phyloP scores from a whole-genome alignment of 2,888 invertebrate genomes.

The Heliconius erato region DNA sequence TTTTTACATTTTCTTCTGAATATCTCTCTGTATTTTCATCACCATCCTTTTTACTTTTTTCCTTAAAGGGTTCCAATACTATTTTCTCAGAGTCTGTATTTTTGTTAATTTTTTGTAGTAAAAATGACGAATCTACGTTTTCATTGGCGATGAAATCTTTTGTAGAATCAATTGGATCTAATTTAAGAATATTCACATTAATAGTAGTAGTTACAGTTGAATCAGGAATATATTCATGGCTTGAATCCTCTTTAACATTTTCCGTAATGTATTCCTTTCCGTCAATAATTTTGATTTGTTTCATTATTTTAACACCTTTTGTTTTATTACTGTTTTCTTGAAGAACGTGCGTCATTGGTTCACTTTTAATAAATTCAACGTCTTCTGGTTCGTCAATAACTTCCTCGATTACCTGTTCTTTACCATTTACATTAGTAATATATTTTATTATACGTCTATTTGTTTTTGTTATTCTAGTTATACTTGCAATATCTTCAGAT shows the following conservation, averaged over 20 bases:
- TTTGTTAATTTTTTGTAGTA: background rate
- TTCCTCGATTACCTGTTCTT: conserved; percentile 93
- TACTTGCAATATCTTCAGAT: background rate
- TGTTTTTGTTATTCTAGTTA: conserved; percentile 56
- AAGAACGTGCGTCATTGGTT: conserved; percentile 61
- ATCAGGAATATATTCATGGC: conserved; percentile 65
- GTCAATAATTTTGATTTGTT: conserved; percentile 90
- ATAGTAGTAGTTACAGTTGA: conserved; percentile 30
- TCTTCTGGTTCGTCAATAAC: conserved; percentile 94
- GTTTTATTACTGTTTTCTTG: conserved; percentile 67
- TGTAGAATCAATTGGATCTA: background rate
- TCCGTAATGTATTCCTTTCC: conserved; percentile 92
- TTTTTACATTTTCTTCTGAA: conserved; percentile 1
- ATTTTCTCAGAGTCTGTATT: background rate
- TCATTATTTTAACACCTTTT: conserved; percentile 86
- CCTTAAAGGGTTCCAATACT: background rate
- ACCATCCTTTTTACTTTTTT: background rate
- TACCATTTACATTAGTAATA: conserved; percentile 92
- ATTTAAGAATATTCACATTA: conserved; percentile 13
- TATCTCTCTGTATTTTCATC: background rate
- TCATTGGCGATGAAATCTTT: background rate
- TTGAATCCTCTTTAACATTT: conserved; percentile 91
- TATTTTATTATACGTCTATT: conserved; percentile 91
- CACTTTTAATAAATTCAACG: conserved; percentile 89
- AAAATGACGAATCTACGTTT: background rate